Conservation (phyloP, 2,888 invertebrate species). For the Sussaba pulchella region DNA sequence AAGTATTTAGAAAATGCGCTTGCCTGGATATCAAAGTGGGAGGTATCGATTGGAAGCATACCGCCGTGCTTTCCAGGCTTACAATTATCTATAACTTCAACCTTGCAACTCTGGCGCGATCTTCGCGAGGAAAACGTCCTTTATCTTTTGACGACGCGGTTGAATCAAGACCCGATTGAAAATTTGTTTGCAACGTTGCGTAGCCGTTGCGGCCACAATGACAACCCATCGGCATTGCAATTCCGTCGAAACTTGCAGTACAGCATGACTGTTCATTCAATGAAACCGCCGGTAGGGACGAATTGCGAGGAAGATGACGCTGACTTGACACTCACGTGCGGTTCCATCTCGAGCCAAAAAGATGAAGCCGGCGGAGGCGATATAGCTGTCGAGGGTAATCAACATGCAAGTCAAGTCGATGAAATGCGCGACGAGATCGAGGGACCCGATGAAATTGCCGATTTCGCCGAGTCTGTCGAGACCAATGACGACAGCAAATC, state of each 20-base stretch:
- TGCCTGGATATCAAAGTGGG: neutral
- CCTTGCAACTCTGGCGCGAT: neutral
- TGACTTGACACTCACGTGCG: neutral
- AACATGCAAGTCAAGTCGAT: neutral
- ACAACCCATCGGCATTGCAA: constrained; percentile 32
- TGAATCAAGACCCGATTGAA: constrained; percentile 51
- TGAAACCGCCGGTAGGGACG: constrained; percentile 34
- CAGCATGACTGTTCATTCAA: constrained; percentile 26
- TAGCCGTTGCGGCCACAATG: constrained; percentile 67
- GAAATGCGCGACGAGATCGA: neutral
- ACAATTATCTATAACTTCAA: neutral
- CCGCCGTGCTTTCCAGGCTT: neutral
- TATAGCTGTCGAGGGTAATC: neutral
- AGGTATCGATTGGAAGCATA: neutral
- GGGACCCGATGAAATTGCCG: neutral
- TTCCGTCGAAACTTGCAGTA: constrained; percentile 48
- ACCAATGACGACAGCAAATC: too few species aligned
- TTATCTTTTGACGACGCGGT: neutral
- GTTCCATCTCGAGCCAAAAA: neutral
- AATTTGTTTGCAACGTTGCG: constrained; percentile 69
- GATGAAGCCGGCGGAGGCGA: neutral
- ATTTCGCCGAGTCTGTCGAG: too few species aligned
- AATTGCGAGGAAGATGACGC: constrained; percentile 52
- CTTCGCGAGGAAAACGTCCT: neutral
- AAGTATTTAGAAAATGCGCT: neutral